Evolutionary conservation across 2,888 invertebrate genomes (phyloP).

Genomic region (Drosophila anomelani): DNA sequence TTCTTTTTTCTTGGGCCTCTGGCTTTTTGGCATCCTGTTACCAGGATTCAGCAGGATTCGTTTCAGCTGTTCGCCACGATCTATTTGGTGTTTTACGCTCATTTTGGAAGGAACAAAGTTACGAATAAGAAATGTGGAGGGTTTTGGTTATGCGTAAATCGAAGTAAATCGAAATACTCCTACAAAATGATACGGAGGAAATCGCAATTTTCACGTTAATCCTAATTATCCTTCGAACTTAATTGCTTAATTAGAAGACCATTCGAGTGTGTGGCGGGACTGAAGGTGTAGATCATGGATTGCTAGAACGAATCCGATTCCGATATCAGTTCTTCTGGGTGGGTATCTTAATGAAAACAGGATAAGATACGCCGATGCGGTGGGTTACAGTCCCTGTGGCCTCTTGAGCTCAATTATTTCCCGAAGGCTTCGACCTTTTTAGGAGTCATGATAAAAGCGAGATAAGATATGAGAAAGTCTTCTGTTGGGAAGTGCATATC

Average conservation of each 20-base stretch:
- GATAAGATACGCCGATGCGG: slow-evolving; percentile 17
- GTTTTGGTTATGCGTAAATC: slow-evolving; percentile 60
- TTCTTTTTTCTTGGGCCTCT: neutral
- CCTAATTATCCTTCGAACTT: slow-evolving; percentile 53
- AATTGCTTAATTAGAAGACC: slow-evolving; percentile 61
- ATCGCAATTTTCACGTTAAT: slow-evolving; percentile 73
- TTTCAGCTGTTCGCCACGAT: slow-evolving; percentile 68
- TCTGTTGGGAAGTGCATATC: neutral
- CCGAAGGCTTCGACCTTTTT: neutral
- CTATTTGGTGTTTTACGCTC: slow-evolving; percentile 64
- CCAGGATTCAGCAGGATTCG: slow-evolving; percentile 44
- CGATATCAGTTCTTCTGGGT: slow-evolving; percentile 20
- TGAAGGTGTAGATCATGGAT: slow-evolving; percentile 13
- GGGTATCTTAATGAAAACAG: slow-evolving; percentile 12
- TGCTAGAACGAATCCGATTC: slow-evolving; percentile 33
- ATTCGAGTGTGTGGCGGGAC: slow-evolving; percentile 35
- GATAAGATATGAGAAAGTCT: neutral
- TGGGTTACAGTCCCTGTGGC: neutral
- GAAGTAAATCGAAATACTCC: slow-evolving; percentile 41
- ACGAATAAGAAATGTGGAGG: slow-evolving; percentile 22
- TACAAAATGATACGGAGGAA: slow-evolving; percentile 58
- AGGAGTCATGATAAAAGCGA: neutral
- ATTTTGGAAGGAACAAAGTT: slow-evolving; percentile 37
- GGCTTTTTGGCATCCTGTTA: slow-evolving; percentile 40
- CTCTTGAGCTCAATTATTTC: slow-evolving; percentile 8